These are phyloP conservation scores for Tiliacea aurago DNA, from an alignment of 2,888 invertebrate genomes.

Conservation along the genomic window DNA sequence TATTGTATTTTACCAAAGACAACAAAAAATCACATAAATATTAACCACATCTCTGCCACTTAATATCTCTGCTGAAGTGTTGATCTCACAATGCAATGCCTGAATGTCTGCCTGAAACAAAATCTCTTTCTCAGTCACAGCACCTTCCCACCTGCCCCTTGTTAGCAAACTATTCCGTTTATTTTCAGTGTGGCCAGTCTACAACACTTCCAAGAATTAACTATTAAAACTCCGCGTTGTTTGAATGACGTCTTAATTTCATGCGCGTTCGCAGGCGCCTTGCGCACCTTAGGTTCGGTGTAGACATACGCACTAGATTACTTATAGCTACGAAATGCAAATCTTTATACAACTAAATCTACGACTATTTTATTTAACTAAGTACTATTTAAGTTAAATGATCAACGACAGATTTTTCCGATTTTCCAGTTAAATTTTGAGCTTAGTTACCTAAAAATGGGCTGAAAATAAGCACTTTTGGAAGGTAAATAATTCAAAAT, in stretches of 20 bases:
- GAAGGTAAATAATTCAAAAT: rapidly evolving
- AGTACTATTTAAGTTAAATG: background rate
- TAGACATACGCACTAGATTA: constrained; percentile 11
- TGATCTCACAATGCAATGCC: background rate
- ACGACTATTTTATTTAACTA: background rate
- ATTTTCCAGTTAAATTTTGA: background rate
- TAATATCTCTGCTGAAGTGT: background rate
- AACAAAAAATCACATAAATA: background rate
- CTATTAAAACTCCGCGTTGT: constrained; percentile 66
- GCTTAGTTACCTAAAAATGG: background rate
- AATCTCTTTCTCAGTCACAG: background rate
- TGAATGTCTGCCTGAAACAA: constrained; percentile 4
- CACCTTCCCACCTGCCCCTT: constrained; percentile 32
- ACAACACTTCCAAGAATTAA: constrained; percentile 66
- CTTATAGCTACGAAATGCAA: background rate
- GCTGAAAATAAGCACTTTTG: background rate
- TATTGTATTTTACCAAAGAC: no score
- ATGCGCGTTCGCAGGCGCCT: constrained; percentile 63
- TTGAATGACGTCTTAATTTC: constrained; percentile 70
- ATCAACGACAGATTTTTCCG: background rate
- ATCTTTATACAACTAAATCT: background rate
- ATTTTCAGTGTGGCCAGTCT: constrained; percentile 51
- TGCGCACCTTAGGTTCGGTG: constrained; percentile 36
- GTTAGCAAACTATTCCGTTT: constrained; percentile 64
- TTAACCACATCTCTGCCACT: background rate